These are phyloP conservation scores for Acanthosepion pharaonis DNA, from an alignment of 2,888 invertebrate species.

Conservation along the genomic window DNA sequence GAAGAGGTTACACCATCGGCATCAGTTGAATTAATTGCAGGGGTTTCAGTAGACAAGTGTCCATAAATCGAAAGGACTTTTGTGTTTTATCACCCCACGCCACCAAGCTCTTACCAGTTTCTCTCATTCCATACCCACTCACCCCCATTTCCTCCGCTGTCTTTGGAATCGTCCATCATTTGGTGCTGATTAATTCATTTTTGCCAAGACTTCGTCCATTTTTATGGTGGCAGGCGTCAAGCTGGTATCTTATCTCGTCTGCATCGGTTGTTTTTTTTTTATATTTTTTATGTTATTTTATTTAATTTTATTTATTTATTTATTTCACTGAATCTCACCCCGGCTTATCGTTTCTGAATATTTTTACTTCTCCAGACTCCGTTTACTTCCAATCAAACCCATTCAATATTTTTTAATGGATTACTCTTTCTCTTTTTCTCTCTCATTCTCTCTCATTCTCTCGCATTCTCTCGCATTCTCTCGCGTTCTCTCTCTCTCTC, in stretches of 20 bases:
- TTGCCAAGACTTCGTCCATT: constrained; percentile 8
- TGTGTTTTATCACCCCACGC: not conserved
- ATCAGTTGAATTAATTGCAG: constrained; percentile 21
- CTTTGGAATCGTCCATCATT: constrained; percentile 22
- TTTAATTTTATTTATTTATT: not conserved
- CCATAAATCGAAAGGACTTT: constrained; percentile 10
- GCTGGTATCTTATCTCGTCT: constrained; percentile 33
- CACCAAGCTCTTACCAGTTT: not conserved
- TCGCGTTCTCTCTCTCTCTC: too few relatives aligned
- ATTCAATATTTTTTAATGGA: not conserved
- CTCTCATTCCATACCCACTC: not conserved
- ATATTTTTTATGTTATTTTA: not conserved
- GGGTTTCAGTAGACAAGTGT: not conserved
- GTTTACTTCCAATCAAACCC: not conserved
- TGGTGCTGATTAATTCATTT: constrained; percentile 12
- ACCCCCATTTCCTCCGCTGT: not conserved
- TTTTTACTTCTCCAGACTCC: not conserved
- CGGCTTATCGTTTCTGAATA: constrained; percentile 7
- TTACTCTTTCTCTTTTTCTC: not conserved
- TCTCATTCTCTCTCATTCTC: not conserved
- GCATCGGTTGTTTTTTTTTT: not conserved
- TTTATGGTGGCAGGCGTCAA: constrained; percentile 33
- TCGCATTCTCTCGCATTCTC: too few relatives aligned
- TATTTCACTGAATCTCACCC: not conserved
- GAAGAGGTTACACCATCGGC: not conserved